Evolutionary conservation across 2,888 invertebrate genomes (phyloP).

Genomic region (Cactoblastis cactorum): DNA sequence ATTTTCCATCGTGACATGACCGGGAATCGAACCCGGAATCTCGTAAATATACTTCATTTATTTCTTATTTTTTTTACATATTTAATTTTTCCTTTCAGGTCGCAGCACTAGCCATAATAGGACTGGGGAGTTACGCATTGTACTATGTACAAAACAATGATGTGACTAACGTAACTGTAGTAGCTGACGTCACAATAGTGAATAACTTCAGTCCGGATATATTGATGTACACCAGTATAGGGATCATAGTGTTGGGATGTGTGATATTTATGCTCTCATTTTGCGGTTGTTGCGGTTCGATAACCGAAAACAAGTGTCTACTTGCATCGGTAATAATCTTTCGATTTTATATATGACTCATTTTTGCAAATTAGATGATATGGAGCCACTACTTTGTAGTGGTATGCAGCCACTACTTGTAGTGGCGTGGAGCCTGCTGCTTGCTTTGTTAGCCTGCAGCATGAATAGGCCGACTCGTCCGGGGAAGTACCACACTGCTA

Average conservation of each 20-base stretch:
- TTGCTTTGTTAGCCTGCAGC: too few relatives aligned
- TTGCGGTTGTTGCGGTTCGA: conserved; percentile 3
- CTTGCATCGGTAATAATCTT: neutral
- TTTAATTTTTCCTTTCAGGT: neutral
- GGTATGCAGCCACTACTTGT: too few relatives aligned
- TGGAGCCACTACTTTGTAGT: too few relatives aligned
- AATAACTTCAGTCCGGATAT: neutral
- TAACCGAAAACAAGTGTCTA: neutral
- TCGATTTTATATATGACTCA: too few relatives aligned
- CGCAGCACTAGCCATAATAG: neutral
- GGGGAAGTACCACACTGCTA: too few relatives aligned
- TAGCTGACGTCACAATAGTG: neutral
- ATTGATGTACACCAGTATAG: neutral
- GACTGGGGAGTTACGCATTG: neutral
- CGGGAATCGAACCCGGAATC: too few relatives aligned
- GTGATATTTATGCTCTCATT: neutral
- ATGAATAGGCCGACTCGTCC: too few relatives aligned
- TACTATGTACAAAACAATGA: neutral
- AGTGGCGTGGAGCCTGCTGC: too few relatives aligned
- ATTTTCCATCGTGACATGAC: too few relatives aligned
- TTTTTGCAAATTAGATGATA: too few relatives aligned
- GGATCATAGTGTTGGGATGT: neutral
- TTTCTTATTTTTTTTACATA: neutral
- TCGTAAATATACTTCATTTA: neutral
- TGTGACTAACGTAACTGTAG: neutral